Evolutionary conservation across 2,888 invertebrate species (phyloP), one percentile per base, ranked within the genome.

Genomic region (Alloscopus bannaensis): DNA sequence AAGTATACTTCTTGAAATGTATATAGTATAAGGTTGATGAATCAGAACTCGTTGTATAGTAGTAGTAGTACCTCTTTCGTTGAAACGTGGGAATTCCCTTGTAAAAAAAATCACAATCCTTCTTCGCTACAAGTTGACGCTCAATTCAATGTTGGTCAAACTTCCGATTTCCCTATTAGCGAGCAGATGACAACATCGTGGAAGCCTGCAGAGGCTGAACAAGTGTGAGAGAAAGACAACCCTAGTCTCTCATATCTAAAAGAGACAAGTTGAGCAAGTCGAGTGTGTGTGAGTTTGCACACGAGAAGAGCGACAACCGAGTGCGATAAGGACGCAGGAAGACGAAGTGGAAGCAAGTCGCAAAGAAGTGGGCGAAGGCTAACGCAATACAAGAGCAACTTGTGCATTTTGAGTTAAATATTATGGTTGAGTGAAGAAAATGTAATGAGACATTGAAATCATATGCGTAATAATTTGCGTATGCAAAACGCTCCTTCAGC

Each of bases 341-440:
- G 22, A 55, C 26, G 28, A 24, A 69, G 69, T 69, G 59, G 57
- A 65, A 22, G 64, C 69, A 22, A 65, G 47, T 20, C 18, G n/a
- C n/a, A n/a, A 59, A 76, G 60, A 76, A 76, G 76, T 76, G 76
- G 76, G 76, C 76, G 76, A 76, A 76, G 76, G 76, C 76, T 76
- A 69, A 16, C 24, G 28, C 62, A 68, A 52, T 40, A 69, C 76
- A 76, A 76, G 76, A 62, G 62, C 69, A 76, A 76, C 76, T 31
- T 20, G 68, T 76, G 66, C 73, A 24, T 29, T n/a, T 42, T 16
- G 64, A 64, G 45, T 64, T 64, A 40, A 20, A n/a, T n/a, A n/a
- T n/a, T 42, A 40, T 40, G 24, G 40, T 42, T 16, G 36, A 59
- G n/a, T n/a, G n/a, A 55, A 55, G 24, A 31, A 59, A 20, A 11